Evolutionary conservation across 1,140 invertebrate genomes (phyloP), one percentile per base, ranked within the genome.

Genomic region (Psilanteris sp.): DNA sequence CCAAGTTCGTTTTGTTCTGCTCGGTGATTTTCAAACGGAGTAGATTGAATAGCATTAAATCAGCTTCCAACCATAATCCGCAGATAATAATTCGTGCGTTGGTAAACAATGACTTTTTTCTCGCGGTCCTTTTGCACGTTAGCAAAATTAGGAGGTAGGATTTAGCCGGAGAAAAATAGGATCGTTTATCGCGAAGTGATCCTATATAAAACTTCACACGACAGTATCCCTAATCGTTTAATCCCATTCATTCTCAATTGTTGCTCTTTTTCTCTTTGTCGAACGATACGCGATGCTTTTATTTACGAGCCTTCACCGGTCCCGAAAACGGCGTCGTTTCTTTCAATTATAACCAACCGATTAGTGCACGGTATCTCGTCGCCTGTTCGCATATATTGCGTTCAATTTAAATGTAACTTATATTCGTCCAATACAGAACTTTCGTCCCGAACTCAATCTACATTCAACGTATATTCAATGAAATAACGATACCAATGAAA

Each of bases 191-290:
- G 50, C 22, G 16, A 68, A 68, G 64, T 57, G 64, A 68, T 68
- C 50, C 64, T 57, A 68, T 68, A 68, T 57, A 68, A 68, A 68
- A 68, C 64, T 68, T 57, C 31, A 44, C 64, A 26, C 64, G 52
- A 68, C 64, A 67, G 50, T 48, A 50, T 68, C 52, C 50, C 64
- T 68, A 68, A 68, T 68, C 64, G 64, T 68, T 55, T 68, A 68
- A 68, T 68, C 64, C 64, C 64, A 68, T 68, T 68, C 52, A 68
- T 68, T 68, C 64, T 68, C 64, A 68, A 68, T 68, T 68, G 64
- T 68, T 68, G 64, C 64, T 68, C 64, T 68, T 68, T 68, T 68
- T 55, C 62, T 54, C 62, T 55, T 22, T 68, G 64, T 68, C 50
- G 41, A 68, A 68, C 43, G 31, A 1, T 39, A 26, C 50, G 32